Evolutionary conservation across 2,797 vertebrate species (phyloP).

Genomic region (Peromyscus nudipes): DNA sequence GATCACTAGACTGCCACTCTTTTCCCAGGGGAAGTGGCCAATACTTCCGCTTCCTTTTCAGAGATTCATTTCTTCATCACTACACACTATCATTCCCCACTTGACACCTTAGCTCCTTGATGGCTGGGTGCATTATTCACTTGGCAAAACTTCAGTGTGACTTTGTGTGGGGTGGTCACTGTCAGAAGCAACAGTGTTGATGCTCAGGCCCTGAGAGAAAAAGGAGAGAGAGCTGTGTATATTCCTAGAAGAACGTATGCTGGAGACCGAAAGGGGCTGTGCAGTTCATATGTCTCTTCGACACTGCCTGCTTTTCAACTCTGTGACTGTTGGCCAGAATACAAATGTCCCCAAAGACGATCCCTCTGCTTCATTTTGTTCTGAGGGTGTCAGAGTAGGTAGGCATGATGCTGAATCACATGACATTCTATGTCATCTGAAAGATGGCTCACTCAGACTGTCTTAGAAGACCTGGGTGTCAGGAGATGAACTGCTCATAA

Average conservation of each 20-base stretch:
- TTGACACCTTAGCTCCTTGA: slow-evolving; percentile 69
- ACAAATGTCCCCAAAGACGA: slow-evolving; percentile 38
- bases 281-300: not conserved
- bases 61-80: slow-evolving; percentile 59
- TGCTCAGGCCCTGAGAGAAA: slow-evolving; percentile 12
- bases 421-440: not conserved
- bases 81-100: slow-evolving; percentile 70
- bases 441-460: not conserved
- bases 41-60: slow-evolving; percentile 8
- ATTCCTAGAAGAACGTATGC: slow-evolving; percentile 35
- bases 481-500: not conserved
- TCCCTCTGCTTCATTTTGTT: not conserved
- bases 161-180: slow-evolving; percentile 66
- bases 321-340: slow-evolving; percentile 53
- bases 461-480: not conserved
- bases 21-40: slow-evolving; percentile 31
- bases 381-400: not conserved
- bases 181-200: slow-evolving; percentile 63
- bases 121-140: slow-evolving; percentile 62
- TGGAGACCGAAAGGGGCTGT: not conserved
- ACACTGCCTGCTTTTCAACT: slow-evolving; percentile 57
- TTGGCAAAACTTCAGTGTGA: slow-evolving; percentile 77
- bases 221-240: not conserved
- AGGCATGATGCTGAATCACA: not conserved
- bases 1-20: not conserved